Base-by-base conservation (phyloP, 2,797 vertebrate genomes). In the Micropoecilia bifurca region DNA sequence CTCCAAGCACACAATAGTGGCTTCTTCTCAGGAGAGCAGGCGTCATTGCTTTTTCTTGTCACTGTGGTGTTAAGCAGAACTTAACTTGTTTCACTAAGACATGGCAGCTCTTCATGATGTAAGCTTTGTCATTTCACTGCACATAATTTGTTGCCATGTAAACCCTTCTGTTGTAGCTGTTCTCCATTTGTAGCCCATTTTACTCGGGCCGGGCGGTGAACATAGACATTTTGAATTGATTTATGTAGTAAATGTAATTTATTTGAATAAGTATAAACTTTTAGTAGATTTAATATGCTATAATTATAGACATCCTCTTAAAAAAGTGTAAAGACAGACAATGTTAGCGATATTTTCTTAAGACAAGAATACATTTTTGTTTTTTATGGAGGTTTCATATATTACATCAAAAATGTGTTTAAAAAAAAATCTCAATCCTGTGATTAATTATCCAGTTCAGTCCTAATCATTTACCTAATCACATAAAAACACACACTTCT, bases 21-120 rank as follows among this genome's bases (percentile, higher is more conserved):
- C 61, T 53, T 69, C 83, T 61, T 75, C 85, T 78, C 73, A n/a
- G 80, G 9, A 84, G 84, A 87, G 48, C 78, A 86, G 85, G 79
- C 77, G 53, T 74, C 14, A 8, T 68, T 68, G 61, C 80, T 53
- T 86, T 87, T 84, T 86, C 75, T 8, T 13, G 0, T 77, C 71
- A 74, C 77, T 83, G 63, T 80, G 8, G 48, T 53, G 63, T 84
- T 78, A 72, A 87, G 81, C 66, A 30, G 55, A 80, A 83, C 85
- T 80, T 78, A 87, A 83, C 77, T 71, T 75, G 81, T 84, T 85
- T 89, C 63, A 88, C 83, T 80, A 81, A 85, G 75, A 80, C 39
- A 66, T 68, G 66, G 82, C 87, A 81, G 77, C 18, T 33, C 80
- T 86, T 87, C 85, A 77, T 89, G 85, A 80, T 83, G 79, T 82